Conservation (phyloP, 1,140 invertebrate species). For the Drosophila elegans region DNA sequence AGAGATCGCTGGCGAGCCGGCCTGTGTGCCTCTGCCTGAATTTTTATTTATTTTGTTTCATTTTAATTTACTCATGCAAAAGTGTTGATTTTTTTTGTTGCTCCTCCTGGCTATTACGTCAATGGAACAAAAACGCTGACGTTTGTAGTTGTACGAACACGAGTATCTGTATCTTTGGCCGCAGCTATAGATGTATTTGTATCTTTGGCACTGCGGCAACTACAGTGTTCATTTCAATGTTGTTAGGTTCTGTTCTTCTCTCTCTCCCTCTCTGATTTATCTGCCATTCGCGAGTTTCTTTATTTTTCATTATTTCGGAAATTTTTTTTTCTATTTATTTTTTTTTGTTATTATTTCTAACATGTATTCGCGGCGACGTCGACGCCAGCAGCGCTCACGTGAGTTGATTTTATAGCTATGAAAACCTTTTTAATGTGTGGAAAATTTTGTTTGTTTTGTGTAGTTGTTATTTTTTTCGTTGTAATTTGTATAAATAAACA, state of each 20-base stretch:
- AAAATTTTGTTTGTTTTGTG: constrained; percentile 67
- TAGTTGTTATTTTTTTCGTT: constrained; percentile 39
- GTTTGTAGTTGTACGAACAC: constrained; percentile 52
- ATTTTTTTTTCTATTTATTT: constrained; percentile 18
- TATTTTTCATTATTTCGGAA: constrained; percentile 47
- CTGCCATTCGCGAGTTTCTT: constrained; percentile 61
- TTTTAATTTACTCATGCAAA: constrained; percentile 71
- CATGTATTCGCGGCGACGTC: constrained; percentile 54
- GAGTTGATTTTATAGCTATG: constrained; percentile 69
- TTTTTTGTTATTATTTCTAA: constrained; percentile 64
- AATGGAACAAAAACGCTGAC: constrained; percentile 72
- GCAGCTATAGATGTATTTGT: constrained; percentile 26
- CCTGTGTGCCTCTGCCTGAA: constrained; percentile 5
- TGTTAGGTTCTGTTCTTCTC: constrained; percentile 63
- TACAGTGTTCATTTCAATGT: constrained; percentile 76
- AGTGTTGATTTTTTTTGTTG: constrained; percentile 20
- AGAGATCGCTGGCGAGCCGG: constrained; percentile 60
- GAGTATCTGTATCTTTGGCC: constrained; percentile 35
- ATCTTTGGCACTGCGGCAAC: constrained; percentile 62
- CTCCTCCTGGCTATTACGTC: constrained; percentile 71
- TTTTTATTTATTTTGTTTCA: constrained; percentile 76
- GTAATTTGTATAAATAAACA: constrained; percentile 80
- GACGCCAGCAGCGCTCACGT: constrained; percentile 71
- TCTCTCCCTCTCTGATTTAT: constrained; percentile 65
- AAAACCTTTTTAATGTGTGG: constrained; percentile 79